Base-by-base conservation (phyloP, 2,888 invertebrate genomes). In the Nomada fucata region DNA sequence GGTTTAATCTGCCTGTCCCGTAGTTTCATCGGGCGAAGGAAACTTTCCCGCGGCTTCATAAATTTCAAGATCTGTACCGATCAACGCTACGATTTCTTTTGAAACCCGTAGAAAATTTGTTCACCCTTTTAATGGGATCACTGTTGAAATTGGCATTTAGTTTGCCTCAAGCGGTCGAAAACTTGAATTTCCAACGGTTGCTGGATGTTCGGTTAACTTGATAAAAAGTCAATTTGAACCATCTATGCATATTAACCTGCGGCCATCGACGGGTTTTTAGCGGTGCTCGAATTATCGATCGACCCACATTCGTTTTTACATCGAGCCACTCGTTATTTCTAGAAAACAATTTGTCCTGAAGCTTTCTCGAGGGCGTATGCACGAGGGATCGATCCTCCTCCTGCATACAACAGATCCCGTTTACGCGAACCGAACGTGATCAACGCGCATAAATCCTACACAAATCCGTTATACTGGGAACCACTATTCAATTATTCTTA, bases 401-500 rank as follows among this genome's bases (percentile, higher is more conserved):
- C 68, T 60, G 23, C 20, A 53, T 36, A 36, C 60, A 23, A 18
- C 59, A 4, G 23, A 47, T 50, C 47, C 47, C n/a, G n/a, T 71
- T 76, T 55, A 42, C 44, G 52, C 26, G 18, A 67, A 71, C 20
- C 29, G 47, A 61, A 52, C 26, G 29, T 55, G 52, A 63, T 68
- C 71, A 42, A 78, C 68, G 55, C 68, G 67, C 71, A 72, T 67
- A 68, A 67, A 80, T 77, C 72, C 79, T 20, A 44, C 78, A 71
- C 71, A 79, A 79, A 77, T 77, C 61, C 52, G 55, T 11, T 55
- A 57, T 42, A 68, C 55, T 42, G 42, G 50, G 15, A 29, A 67
- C 61, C 71, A 15, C 52, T 55, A 78, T 80, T 72, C 20, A 67
- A 80, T 78, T 80, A 72, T 80, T 77, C 71, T 67, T 70, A 47